Percentiles rank a stretch among this genome's conserved stretches.
Evolutionary conservation across 2,888 invertebrate genomes (phyloP).

Genomic region (Sycophila texana): DNA sequence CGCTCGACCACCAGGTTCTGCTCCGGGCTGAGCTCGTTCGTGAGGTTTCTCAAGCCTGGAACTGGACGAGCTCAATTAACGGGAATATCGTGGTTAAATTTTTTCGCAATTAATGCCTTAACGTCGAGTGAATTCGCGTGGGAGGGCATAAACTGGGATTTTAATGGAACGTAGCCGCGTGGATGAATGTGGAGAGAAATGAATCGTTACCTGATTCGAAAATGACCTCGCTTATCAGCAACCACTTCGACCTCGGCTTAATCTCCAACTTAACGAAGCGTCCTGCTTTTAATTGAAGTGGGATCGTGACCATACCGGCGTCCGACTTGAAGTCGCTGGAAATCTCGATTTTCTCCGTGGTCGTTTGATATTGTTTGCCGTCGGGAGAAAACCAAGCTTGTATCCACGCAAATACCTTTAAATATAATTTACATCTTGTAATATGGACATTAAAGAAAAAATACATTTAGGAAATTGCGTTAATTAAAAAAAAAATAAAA

Average conservation of each 20-base stretch:
- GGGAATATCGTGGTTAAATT: no score
- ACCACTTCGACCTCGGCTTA: constrained; percentile 89
- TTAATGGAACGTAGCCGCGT: no score
- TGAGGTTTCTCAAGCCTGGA: constrained; percentile 58
- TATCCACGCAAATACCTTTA: constrained; percentile 85
- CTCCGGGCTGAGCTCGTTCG: constrained; percentile 55
- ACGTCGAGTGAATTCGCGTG: not conserved
- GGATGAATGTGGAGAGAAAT: not conserved
- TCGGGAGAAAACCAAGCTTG: constrained; percentile 88
- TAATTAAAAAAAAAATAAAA: no score
- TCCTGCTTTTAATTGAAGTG: constrained; percentile 85
- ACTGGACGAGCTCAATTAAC: constrained; percentile 49
- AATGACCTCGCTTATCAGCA: constrained; percentile 91
- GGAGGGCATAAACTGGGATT: no score
- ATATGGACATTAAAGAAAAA: not conserved
- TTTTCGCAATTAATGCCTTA: no score
- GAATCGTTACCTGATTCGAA: constrained; percentile 83
- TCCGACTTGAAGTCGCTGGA: constrained; percentile 76
- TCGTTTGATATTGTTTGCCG: constrained; percentile 84
- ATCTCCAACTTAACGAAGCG: constrained; percentile 86
- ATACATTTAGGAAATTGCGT: not conserved
- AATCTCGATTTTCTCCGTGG: constrained; percentile 81
- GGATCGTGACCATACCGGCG: constrained; percentile 82
- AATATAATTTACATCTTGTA: constrained; percentile 32
- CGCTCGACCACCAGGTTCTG: constrained; percentile 44